These are phyloP conservation scores for Odontomachus brunneus DNA, from an alignment of 1,140 invertebrate genomes.

Conservation along the genomic window DNA sequence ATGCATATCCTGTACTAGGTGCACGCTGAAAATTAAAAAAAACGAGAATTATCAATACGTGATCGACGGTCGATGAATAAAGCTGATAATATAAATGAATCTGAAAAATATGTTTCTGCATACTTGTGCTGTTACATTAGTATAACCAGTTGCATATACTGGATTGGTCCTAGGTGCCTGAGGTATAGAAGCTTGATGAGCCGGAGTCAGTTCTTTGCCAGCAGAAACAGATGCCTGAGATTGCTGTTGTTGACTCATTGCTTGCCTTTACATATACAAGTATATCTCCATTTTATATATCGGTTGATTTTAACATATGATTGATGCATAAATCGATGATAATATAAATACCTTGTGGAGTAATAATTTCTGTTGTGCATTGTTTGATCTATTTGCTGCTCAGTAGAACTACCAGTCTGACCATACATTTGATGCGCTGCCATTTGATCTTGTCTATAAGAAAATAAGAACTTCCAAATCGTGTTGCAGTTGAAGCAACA, in stretches of 20 bases:
- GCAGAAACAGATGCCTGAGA: constrained; percentile 74
- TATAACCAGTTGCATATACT: constrained; percentile 79
- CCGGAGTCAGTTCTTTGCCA: constrained; percentile 82
- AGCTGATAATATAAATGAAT: background rate
- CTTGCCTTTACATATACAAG: constrained; percentile 75
- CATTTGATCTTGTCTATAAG: constrained; percentile 81
- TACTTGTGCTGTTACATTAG: constrained; percentile 79
- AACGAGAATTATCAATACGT: background rate
- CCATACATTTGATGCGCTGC: constrained; percentile 82
- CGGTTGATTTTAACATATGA: background rate
- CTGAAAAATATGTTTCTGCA: constrained; percentile 32
- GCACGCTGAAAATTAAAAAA: constrained; percentile 71
- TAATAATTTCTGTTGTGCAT: constrained; percentile 84
- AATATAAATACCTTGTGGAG: constrained; percentile 79
- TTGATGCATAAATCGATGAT: background rate
- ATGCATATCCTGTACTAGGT: constrained; percentile 77
- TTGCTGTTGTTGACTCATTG: constrained; percentile 81
- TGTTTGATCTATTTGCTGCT: constrained; percentile 81
- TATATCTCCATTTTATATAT: constrained; percentile 29
- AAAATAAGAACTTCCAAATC: background rate
- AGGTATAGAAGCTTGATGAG: constrained; percentile 83
- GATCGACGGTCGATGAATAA: background rate
- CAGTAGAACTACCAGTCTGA: constrained; percentile 77
- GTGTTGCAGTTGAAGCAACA: background rate
- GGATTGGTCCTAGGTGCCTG: constrained; percentile 77